phyloP scores from a whole-genome alignment of 2,888 invertebrate species.

The Atrina japonica region DNA sequence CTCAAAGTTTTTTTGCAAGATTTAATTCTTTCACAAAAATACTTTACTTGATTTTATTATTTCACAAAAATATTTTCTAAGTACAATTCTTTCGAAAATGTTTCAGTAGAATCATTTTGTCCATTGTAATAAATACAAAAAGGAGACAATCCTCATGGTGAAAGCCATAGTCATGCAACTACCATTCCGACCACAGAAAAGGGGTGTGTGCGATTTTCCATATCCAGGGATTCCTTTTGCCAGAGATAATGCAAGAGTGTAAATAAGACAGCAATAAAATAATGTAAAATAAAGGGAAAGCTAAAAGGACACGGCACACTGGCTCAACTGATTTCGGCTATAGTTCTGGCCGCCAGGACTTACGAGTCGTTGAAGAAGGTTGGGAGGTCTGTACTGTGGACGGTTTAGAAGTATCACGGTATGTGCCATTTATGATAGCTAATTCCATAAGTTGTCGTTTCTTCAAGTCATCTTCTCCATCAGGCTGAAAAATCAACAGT shows the following conservation, averaged over 20 bases:
- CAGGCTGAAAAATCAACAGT: constrained; percentile 87
- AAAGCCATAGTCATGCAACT: too few species aligned
- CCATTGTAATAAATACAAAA: too few species aligned
- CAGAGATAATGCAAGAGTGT: constrained; percentile 31
- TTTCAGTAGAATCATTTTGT: too few species aligned
- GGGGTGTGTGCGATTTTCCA: neutral
- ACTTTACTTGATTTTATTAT: too few species aligned
- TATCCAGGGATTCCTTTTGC: constrained; percentile 10
- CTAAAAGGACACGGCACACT: constrained; percentile 44
- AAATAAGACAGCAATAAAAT: constrained; percentile 33
- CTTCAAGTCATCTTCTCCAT: constrained; percentile 99
- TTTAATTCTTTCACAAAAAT: too few species aligned
- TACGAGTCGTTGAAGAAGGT: constrained; percentile 71
- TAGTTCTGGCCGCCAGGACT: constrained; percentile 50
- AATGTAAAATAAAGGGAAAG: constrained; percentile 41
- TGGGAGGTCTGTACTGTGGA: constrained; percentile 62
- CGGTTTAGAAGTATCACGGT: constrained; percentile 82
- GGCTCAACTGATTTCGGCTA: constrained; percentile 25
- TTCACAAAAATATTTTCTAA: too few species aligned
- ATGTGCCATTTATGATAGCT: constrained; percentile 99
- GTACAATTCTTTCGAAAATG: too few species aligned
- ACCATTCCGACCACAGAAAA: too few species aligned
- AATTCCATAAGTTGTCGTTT: constrained; percentile 99
- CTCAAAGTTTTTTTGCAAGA: too few species aligned
- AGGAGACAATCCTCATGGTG: too few species aligned